These are phyloP conservation scores for Clunio marinus DNA, from an alignment of 2,888 invertebrate genomes.

Conservation along the genomic window DNA sequence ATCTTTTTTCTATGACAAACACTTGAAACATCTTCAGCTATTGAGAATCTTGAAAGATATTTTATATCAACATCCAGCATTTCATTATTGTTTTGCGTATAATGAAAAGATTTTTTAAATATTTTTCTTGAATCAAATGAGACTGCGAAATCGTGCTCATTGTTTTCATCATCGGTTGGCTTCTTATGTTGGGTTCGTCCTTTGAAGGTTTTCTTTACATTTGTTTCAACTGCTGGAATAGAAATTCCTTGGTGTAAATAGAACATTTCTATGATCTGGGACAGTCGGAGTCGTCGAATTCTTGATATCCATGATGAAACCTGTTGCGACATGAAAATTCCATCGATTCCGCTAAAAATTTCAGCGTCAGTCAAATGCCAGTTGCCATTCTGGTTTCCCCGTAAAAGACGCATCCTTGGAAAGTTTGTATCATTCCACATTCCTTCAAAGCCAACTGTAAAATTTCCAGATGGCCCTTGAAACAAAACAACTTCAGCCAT, in stretches of 20 bases:
- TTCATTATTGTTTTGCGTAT: conserved; percentile 14
- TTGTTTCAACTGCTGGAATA: conserved; percentile 55
- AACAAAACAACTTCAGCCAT: conserved; percentile 63
- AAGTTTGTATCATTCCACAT: conserved; percentile 64
- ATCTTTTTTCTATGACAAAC: conserved; percentile 42
- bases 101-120: conserved; percentile 26
- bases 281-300: conserved; percentile 55
- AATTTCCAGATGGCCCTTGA: conserved; percentile 55
- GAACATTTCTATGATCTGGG: conserved; percentile 65
- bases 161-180: neutral
- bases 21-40: conserved; percentile 39
- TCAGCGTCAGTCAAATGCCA: conserved; percentile 67
- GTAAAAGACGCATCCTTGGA: conserved; percentile 50
- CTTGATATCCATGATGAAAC: conserved; percentile 55
- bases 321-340: conserved; percentile 51
- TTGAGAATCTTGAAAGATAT: conserved; percentile 30
- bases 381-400: conserved; percentile 49
- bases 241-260: conserved; percentile 61
- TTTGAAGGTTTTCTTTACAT: neutral
- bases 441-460: conserved; percentile 57
- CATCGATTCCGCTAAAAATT: conserved; percentile 65
- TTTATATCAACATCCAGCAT: conserved; percentile 31
- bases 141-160: neutral
- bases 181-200: neutral
- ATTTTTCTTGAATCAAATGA: conserved; percentile 1